A percentile compares a stretch with the other conserved stretches of the same genome.
phyloP scores from a whole-genome alignment of 1,140 invertebrate species.

The Myzus persicae region DNA sequence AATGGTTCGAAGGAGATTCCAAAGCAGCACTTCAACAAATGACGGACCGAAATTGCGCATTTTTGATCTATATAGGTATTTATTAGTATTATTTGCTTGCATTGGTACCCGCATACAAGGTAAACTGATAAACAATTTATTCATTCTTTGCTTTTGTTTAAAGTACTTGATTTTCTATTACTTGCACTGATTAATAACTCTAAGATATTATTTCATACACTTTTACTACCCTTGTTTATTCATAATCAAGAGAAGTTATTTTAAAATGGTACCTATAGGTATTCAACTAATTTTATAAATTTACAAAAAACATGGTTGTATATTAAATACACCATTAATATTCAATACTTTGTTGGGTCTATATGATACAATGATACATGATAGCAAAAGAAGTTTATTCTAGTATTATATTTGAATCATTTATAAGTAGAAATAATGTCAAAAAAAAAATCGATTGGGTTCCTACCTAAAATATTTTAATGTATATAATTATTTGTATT shows the following conservation, averaged over 20 bases:
- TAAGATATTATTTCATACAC: not conserved
- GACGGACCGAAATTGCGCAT: not conserved
- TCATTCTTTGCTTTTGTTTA: not conserved
- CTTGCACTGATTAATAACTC: not conserved
- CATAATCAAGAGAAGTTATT: not conserved
- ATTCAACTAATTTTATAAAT: not conserved
- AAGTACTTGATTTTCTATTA: not conserved
- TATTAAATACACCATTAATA: too few relatives aligned
- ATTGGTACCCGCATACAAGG: not conserved
- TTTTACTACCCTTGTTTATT: too few relatives aligned
- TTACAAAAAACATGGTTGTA: not conserved
- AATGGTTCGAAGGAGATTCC: slow-evolving; percentile 12
- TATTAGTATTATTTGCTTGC: not conserved
- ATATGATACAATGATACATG: too few relatives aligned
- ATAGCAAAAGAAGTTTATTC: too few relatives aligned
- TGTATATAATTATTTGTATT: not conserved
- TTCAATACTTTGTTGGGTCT: too few relatives aligned
- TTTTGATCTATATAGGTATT: slow-evolving; percentile 47
- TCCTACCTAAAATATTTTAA: too few relatives aligned
- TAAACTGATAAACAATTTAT: not conserved
- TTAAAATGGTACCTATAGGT: too few relatives aligned
- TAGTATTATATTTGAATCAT: too few relatives aligned
- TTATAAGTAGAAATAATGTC: too few relatives aligned
- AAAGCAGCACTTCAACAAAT: slow-evolving; percentile 26
- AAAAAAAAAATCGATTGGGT: too few relatives aligned